A percentile compares a stretch with the other conserved stretches of the same genome.
phyloP scores from a whole-genome alignment of 2,113 vertebrate genomes.

The Micronycteris hirsuta region DNA sequence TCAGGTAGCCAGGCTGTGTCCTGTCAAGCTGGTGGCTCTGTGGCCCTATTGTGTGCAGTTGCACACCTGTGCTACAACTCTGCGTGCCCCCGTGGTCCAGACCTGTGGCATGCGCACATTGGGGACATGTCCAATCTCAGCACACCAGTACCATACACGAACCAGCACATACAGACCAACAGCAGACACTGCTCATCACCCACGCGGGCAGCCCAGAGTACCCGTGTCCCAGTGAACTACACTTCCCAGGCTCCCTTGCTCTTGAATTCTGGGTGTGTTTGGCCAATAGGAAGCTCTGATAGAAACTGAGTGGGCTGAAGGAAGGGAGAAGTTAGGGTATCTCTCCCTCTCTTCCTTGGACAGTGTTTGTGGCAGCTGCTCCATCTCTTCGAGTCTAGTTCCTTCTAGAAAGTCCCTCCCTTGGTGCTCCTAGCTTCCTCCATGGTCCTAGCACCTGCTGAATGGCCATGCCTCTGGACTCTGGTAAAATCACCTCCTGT shows the following conservation, averaged over 20 bases:
- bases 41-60: background rate
- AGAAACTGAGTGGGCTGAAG: background rate
- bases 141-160: accelerated
- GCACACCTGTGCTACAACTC: background rate
- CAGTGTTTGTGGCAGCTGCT: background rate
- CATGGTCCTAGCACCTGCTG: background rate
- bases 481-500: background rate
- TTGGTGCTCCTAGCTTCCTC: background rate
- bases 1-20: background rate
- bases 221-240: background rate
- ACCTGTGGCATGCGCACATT: background rate
- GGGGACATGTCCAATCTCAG: background rate
- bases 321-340: background rate
- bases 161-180: background rate
- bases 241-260: background rate
- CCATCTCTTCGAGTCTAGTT: background rate
- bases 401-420: background rate
- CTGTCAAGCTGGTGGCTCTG: background rate
- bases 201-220: accelerated
- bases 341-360: background rate
- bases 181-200: background rate
- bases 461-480: background rate
- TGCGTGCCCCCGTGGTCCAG: background rate
- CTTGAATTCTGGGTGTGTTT: background rate
- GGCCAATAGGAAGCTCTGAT: background rate